Conservation (phyloP, 2,797 vertebrate genomes). For the Lagorchestes hirsutus region DNA sequence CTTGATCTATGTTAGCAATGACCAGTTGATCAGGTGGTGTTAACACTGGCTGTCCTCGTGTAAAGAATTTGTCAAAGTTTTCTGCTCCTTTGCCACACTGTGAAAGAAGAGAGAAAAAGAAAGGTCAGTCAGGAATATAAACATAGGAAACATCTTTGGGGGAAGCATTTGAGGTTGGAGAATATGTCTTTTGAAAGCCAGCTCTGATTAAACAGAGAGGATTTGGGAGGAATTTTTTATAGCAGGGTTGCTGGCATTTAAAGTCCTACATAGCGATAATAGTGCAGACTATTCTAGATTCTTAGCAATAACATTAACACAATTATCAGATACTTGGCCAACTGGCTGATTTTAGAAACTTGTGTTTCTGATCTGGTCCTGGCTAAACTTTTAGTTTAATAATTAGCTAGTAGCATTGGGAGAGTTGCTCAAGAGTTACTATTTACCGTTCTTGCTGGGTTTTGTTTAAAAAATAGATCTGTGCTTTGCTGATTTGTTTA, state of each 20-base stretch:
- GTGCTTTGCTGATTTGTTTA: neutral
- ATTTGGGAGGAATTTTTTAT: neutral
- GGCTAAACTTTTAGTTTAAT: neutral
- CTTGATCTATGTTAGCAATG: slow-evolving; percentile 98
- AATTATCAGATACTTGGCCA: slow-evolving; percentile 4
- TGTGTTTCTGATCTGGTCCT: neutral
- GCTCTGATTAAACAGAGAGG: neutral
- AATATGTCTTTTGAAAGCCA: fast-evolving
- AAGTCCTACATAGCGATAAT: slow-evolving; percentile 55
- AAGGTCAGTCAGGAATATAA: neutral
- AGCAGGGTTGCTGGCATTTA: neutral
- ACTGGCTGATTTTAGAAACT: neutral
- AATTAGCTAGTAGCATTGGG: neutral
- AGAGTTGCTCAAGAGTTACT: neutral
- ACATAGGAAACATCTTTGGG: fast-evolving
- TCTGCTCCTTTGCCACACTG: slow-evolving; percentile 98
- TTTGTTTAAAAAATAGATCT: neutral
- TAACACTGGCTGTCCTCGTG: slow-evolving; percentile 95
- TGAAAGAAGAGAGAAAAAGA: slow-evolving; percentile 54
- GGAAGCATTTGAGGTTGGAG: neutral
- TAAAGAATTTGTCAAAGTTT: slow-evolving; percentile 99
- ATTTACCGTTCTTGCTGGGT: neutral
- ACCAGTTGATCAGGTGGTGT: slow-evolving; percentile 98
- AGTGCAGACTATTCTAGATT: neutral
- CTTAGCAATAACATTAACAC: neutral